Base-by-base conservation (phyloP, 2,113 vertebrate species). In the Glaucidium brasilianum region DNA sequence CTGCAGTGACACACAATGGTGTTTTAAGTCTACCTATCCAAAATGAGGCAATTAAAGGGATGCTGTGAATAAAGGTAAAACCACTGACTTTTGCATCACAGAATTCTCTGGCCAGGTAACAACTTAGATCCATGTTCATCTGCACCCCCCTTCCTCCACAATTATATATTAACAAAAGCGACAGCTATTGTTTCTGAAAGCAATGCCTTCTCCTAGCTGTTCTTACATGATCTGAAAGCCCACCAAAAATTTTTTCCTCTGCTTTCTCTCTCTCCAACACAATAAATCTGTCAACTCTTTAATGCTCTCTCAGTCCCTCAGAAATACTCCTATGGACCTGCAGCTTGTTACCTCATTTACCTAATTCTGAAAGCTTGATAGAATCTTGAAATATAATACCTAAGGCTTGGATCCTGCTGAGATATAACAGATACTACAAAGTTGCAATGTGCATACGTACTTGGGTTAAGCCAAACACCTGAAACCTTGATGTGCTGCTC, bases 371-470 rank as follows among this genome's bases (percentile, higher is more conserved):
- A 53, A 49, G 32, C 19, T 37, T 43, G 49, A 59, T n/a, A 52
- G 66, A 59, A 60, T 37, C 39, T 77, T 3, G 0, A n/a, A 29
- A 21, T n/a, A 43, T 47, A 29, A 21, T n/a, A 43, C 53, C 47
- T 39, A 26, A 77, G 19, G 27, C 25, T 53, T 66, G 32, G 45
- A 72, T 60, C 19, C 58, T 55, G 9, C 52, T 6, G 29, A 77
- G 45, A 73, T 16, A 12, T 43, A 82, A 56, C n/a, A 12, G 4
- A 47, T 7, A 18, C n/a, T 15, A 25, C 60, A 39, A 16, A 22
- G 22, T 11, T 30, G 53, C 39, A 60, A 23, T 2, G 6, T 8
- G 29, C 27, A 4, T 27, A 12, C 0, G 4, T 5, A 34, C 32
- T 55, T 19, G 43, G 7, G 47, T 41, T 26, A 27, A 73, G 27